Percentiles rank a stretch among this genome's conserved stretches.
These are phyloP conservation scores for Orthochromis indermauri DNA, from an alignment of 2,113 vertebrate species.

Conservation along the genomic window DNA sequence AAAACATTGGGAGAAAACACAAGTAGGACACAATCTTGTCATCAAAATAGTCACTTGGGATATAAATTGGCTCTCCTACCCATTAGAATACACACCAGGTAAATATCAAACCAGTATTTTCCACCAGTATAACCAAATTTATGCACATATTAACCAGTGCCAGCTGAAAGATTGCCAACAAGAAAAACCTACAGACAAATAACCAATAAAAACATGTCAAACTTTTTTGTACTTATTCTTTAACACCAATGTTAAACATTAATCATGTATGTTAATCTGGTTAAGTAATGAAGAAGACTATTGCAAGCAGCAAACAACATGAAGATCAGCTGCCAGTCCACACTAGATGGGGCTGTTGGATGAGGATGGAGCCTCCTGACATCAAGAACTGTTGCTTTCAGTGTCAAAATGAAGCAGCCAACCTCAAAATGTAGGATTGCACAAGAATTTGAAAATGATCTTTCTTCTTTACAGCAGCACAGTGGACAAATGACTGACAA, in stretches of 20 bases:
- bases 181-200: not conserved
- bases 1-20: not conserved
- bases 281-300: not conserved
- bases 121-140: not conserved
- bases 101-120: not conserved
- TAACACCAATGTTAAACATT: not conserved
- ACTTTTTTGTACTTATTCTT: not conserved
- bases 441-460: not conserved
- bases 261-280: not conserved
- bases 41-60: not conserved
- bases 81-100: not conserved
- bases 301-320: not conserved
- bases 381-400: not conserved
- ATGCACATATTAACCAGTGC: not conserved
- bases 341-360: constrained; percentile 28
- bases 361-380: not conserved
- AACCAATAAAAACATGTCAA: not conserved
- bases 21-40: not conserved
- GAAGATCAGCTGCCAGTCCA: not conserved
- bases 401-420: not conserved
- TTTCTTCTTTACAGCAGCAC: not conserved
- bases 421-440: not conserved
- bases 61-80: not conserved
- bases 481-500: not conserved
- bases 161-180: not conserved